Conservation (phyloP, 2,113 vertebrate genomes). For the Dipodomys stephensi region DNA sequence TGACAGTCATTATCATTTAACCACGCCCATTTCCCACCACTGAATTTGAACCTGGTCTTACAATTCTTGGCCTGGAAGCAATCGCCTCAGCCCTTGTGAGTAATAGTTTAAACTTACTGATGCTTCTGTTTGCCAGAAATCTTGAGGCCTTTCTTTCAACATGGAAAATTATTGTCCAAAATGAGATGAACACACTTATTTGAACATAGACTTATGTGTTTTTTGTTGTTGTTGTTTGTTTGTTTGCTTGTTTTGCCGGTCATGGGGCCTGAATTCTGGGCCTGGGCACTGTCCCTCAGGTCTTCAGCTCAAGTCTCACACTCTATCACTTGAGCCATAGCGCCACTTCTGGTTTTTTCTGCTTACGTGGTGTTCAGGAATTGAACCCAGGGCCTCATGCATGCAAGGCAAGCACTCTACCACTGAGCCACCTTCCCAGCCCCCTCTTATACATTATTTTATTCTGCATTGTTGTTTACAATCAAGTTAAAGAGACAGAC, state of each 20-base stretch:
- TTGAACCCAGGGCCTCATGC: no score
- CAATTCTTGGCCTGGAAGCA: background rate
- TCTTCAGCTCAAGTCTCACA: no score
- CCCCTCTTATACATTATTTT: background rate
- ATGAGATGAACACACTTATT: background rate
- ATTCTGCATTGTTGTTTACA: background rate
- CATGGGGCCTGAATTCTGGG: no score
- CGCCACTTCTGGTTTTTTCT: no score
- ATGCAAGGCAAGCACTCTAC: no score
- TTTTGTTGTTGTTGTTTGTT: no score
- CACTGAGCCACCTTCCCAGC: no score
- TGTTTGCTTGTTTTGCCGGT: no score
- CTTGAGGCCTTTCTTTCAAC: background rate
- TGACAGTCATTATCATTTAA: background rate
- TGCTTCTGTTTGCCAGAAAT: background rate
- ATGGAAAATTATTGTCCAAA: background rate
- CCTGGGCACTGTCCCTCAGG: no score
- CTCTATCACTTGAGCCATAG: no score
- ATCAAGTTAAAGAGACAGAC: background rate
- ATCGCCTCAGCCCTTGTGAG: background rate
- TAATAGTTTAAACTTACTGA: background rate
- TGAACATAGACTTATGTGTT: background rate
- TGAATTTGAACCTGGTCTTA: background rate
- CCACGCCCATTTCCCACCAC: background rate
- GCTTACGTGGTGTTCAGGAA: no score